These are phyloP conservation scores for Lepilemur ruficaudatus DNA, from an alignment of 2,797 vertebrate species.

Conservation along the genomic window DNA sequence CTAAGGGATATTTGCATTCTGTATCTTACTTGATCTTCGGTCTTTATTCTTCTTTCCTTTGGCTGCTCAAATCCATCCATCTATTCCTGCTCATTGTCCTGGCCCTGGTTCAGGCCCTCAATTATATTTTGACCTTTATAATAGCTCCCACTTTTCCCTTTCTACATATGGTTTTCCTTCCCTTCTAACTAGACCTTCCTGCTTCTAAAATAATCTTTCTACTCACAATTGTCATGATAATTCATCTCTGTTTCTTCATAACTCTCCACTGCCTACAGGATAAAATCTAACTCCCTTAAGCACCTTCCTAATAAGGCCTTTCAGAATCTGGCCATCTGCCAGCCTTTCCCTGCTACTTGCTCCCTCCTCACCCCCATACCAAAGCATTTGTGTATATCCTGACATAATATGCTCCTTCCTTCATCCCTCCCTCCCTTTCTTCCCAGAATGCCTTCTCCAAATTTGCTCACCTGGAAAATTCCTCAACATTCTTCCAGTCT, in stretches of 20 bases:
- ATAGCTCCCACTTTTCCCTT: not conserved
- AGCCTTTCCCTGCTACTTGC: not conserved
- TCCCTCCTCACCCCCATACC: not conserved
- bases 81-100: not conserved
- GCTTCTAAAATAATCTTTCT: not conserved
- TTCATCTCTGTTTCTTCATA: not conserved
- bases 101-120: not conserved
- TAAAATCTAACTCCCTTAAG: not conserved
- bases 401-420: not conserved
- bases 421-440: not conserved
- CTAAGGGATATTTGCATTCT: not conserved
- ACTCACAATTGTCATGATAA: not conserved
- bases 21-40: not conserved
- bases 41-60: not conserved
- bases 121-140: not conserved
- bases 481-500: conserved; percentile 21
- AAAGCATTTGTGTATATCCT: not conserved
- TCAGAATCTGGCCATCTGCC: not conserved
- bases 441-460: not conserved
- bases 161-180: not conserved
- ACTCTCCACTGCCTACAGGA: not conserved
- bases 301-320: not conserved
- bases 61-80: not conserved
- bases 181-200: not conserved
- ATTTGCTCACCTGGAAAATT: conserved; percentile 14